These are phyloP conservation scores for Tapirus terrestris DNA, from an alignment of 2,113 vertebrate genomes.

Conservation along the genomic window DNA sequence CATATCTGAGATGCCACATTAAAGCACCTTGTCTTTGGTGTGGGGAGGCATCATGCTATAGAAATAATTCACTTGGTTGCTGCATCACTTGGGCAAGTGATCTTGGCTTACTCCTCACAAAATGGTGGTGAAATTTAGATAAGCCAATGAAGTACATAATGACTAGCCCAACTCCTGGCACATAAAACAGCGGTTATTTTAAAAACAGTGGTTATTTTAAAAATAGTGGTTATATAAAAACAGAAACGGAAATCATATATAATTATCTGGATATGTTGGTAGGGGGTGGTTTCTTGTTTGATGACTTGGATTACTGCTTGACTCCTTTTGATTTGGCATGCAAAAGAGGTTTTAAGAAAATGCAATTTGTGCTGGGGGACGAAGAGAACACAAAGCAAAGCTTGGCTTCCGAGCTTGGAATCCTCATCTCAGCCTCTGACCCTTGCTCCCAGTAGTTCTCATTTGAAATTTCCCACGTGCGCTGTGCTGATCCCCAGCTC, in stretches of 20 bases:
- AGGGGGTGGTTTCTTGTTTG: neutral
- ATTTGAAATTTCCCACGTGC: conserved; percentile 60
- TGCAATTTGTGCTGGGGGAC: neutral
- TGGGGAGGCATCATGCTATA: neutral
- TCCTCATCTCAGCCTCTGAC: conserved; percentile 51
- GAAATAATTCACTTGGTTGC: neutral
- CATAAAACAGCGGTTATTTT: neutral
- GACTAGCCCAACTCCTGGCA: neutral
- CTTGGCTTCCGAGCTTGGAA: conserved; percentile 54
- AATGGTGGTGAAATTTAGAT: neutral
- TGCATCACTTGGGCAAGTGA: neutral
- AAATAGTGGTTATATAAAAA: neutral
- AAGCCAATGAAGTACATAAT: neutral
- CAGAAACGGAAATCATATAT: neutral
- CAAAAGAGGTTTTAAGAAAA: conserved; percentile 26
- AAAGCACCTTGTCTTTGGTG: neutral
- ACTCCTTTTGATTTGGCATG: neutral
- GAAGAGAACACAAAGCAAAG: conserved; percentile 42
- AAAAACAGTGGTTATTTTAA: neutral
- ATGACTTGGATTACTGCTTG: neutral
- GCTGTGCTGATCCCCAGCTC: neutral
- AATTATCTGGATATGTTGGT: neutral
- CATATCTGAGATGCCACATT: neutral
- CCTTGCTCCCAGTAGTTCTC: conserved; percentile 46
- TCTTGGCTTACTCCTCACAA: neutral